Evolutionary conservation across 2,888 invertebrate genomes (phyloP), one percentile per base, ranked within the genome.

Genomic region (Aleiodes alternator): DNA sequence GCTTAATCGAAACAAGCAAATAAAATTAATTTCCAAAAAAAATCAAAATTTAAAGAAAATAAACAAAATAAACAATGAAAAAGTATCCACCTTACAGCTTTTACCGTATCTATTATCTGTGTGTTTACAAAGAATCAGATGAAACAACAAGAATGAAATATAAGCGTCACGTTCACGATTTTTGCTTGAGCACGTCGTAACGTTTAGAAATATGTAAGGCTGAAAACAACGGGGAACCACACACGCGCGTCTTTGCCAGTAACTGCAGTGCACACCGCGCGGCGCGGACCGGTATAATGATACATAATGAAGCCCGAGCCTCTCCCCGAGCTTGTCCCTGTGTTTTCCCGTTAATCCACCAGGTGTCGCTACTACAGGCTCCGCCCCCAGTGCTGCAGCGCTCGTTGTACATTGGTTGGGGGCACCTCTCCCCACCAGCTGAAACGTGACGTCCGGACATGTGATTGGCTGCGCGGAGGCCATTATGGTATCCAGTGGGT

Each of bases 281-380:
- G 89, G 88, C 88, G 89, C 87, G 87, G 87, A 89, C 88, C 88
- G 88, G 89, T 89, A 89, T 89, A 89, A 89, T 89, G 89, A 89
- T 88, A 89, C 89, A 89, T 89, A 89, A 89, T 89, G 88, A 89
- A 89, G 87, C 86, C 85, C 75, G 86, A 87, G 87, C 87, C 88
- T 87, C 87, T 88, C 89, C 88, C 88, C 87, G 86, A 86, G 86
- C 85, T 84, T 80, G 84, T 80, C 77, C 61, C 76, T 72, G 50
- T 55, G 85, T 79, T 87, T 85, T 82, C 51, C 57, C 79, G 75
- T 80, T 73, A 78, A 87, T 34, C 34, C 87, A 82, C 81, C 14
- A n/a, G n/a, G 84, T 76, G 85, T 86, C 87, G 88, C 87, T 81
- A 83, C 83, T 50, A 50, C 48, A 31, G 57, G 29, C 69, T 23